These are phyloP conservation scores for Phorcus lineatus DNA, from an alignment of 2,888 invertebrate genomes.

Conservation along the genomic window DNA sequence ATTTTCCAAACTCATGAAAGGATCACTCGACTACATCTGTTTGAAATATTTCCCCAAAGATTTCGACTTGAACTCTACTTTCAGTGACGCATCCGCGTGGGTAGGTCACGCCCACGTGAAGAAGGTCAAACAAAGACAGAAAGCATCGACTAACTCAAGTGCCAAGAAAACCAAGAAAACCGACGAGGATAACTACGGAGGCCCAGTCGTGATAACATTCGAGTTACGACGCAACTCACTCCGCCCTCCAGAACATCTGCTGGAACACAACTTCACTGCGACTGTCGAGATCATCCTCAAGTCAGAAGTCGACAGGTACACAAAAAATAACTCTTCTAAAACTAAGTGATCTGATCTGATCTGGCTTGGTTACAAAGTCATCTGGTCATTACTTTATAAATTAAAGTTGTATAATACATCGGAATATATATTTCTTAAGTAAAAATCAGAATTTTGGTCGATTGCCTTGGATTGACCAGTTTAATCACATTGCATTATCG, in stretches of 20 bases:
- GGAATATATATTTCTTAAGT: no score
- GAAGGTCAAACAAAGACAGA: neutral
- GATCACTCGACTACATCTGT: neutral
- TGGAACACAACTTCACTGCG: neutral
- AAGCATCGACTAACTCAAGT: neutral
- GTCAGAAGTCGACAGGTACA: conserved; percentile 6
- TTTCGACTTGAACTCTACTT: neutral
- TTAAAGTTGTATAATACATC: no score
- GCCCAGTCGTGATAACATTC: neutral
- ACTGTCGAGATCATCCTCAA: neutral
- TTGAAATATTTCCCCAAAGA: neutral
- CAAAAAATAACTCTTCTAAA: no score
- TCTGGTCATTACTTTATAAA: no score
- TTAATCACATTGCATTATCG: no score
- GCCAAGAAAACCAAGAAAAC: neutral
- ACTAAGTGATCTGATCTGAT: no score
- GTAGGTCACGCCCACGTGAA: neutral
- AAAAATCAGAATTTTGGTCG: no score
- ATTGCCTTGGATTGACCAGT: no score
- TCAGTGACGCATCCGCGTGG: neutral
- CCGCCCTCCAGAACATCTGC: neutral
- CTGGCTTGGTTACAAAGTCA: no score
- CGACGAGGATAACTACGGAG: neutral
- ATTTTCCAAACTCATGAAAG: neutral
- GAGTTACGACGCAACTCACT: neutral